Conservation (phyloP, 2,888 invertebrate species). For the Caradrina kadenii region DNA sequence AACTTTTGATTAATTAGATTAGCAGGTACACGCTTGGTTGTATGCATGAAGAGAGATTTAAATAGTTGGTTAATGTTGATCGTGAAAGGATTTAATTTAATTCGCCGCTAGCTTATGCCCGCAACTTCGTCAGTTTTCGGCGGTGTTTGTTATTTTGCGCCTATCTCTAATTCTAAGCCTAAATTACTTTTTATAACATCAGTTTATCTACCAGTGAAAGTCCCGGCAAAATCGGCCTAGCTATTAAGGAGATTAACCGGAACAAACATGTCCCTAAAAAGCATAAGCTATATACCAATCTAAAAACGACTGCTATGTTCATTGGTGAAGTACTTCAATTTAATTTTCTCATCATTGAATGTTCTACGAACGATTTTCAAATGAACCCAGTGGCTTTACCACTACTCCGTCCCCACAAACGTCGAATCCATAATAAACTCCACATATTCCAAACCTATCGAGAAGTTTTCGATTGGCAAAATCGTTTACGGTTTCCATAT, state of each 20-base stretch:
- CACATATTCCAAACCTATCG: slow-evolving; percentile 21
- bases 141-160: no score
- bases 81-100: slow-evolving; percentile 4
- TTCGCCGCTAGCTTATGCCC: background rate
- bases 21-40: background rate
- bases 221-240: no score
- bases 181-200: no score
- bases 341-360: background rate
- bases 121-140: no score
- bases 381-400: slow-evolving; percentile 11
- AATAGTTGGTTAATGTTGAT: background rate
- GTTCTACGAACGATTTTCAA: slow-evolving; percentile 19
- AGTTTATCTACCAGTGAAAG: no score
- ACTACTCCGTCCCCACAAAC: no score
- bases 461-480: slow-evolving; percentile 28
- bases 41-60: background rate
- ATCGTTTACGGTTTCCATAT: slow-evolving; percentile 30
- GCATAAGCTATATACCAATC: no score
- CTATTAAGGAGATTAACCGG: no score
- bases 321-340: background rate
- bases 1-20: slow-evolving; percentile 35
- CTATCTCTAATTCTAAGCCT: no score
- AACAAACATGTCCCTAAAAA: no score
- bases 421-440: background rate
- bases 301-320: background rate